Evolutionary conservation across 2,888 invertebrate species (phyloP).

Genomic region (Pandemis heparana): DNA sequence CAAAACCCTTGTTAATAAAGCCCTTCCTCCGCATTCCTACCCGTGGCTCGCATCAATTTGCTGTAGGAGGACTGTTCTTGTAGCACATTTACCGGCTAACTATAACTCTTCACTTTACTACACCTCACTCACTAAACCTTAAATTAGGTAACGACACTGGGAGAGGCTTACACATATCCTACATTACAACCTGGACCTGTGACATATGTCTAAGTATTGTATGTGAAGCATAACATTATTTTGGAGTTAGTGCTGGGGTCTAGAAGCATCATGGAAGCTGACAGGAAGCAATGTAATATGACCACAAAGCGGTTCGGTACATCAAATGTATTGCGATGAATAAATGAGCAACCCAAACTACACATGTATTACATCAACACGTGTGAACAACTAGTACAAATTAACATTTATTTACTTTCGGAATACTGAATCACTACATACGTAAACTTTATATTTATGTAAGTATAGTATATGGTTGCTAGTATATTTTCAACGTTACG

Average conservation of each 20-base stretch:
- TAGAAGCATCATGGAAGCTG: constrained; percentile 75
- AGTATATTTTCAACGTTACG: constrained; percentile 68
- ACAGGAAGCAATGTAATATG: constrained; percentile 73
- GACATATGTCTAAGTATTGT: constrained; percentile 69
- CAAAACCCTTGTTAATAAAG: constrained; percentile 62
- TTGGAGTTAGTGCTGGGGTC: constrained; percentile 65
- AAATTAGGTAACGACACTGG: constrained; percentile 78
- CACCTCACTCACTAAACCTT: constrained; percentile 71
- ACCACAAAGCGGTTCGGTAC: constrained; percentile 62
- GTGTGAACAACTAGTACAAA: constrained; percentile 16
- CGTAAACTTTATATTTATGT: constrained; percentile 39
- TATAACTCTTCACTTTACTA: constrained; percentile 63
- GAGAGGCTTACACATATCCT: constrained; percentile 75
- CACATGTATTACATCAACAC: constrained; percentile 21
- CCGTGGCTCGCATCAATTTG: constrained; percentile 65
- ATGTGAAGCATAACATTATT: constrained; percentile 71
- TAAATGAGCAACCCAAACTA: constrained; percentile 34
- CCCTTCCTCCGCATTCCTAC: constrained; percentile 54
- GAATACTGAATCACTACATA: constrained; percentile 39
- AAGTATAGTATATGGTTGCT: constrained; percentile 46
- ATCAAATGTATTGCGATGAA: constrained; percentile 24
- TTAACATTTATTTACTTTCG: constrained; percentile 19
- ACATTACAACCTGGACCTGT: constrained; percentile 83
- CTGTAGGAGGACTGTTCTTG: constrained; percentile 68
- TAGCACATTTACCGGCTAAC: constrained; percentile 80